Evolutionary conservation across 2,113 vertebrate genomes (phyloP).

Genomic region (Xerus inauris): DNA sequence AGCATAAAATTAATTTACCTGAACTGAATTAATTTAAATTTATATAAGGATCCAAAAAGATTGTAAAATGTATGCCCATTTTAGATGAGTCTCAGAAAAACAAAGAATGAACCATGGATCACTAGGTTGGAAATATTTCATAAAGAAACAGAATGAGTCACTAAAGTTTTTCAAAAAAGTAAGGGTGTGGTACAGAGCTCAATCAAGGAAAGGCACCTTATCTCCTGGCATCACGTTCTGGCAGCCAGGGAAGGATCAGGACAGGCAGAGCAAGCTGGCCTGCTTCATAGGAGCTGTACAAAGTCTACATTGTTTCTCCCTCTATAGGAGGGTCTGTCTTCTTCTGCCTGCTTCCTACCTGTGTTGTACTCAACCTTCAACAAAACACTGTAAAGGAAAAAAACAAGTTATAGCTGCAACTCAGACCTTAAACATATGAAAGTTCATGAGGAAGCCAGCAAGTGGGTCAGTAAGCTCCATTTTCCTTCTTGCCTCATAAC

Average conservation of each 20-base stretch:
- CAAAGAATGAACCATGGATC: conserved; percentile 35
- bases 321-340: background rate
- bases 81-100: conserved; percentile 52
- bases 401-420: background rate
- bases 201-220: background rate
- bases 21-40: conserved; percentile 12
- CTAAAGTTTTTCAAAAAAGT: background rate
- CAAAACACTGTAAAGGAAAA: background rate
- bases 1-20: conserved; percentile 23
- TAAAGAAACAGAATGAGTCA: background rate
- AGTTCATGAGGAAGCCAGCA: background rate
- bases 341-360: background rate
- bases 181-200: conserved; percentile 1
- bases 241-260: background rate
- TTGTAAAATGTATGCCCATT: background rate
- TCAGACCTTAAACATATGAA: background rate
- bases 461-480: background rate
- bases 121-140: conserved; percentile 33
- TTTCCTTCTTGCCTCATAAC: background rate
- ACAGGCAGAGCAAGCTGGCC: background rate
- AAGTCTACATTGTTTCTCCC: background rate
- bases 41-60: background rate
- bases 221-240: fast-evolving
- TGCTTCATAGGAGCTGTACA: background rate
- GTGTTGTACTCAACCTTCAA: background rate